Percentiles rank a stretch among this genome's conserved stretches.
phyloP scores from a whole-genome alignment of 1,140 invertebrate genomes.

The Camponotus vicinus region DNA sequence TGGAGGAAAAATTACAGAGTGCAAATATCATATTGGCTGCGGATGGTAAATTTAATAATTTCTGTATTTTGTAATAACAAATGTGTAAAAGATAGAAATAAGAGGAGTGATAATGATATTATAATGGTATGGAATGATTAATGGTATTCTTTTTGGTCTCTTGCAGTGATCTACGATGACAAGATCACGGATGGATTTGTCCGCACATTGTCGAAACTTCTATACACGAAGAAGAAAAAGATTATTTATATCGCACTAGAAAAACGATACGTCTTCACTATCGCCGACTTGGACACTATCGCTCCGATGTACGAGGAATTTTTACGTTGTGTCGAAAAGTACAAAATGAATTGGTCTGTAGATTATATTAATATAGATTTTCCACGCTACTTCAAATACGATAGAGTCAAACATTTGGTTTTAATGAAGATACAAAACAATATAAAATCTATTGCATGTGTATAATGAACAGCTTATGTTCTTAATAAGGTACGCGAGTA shows the following conservation, averaged over 20 bases:
- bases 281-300: constrained; percentile 91
- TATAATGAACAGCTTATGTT: constrained; percentile 17
- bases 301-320: constrained; percentile 96
- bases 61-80: constrained; percentile 3
- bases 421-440: constrained; percentile 89
- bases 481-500: constrained; percentile 40
- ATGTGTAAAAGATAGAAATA: constrained; percentile 3
- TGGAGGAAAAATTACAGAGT: constrained; percentile 86
- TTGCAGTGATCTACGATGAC: constrained; percentile 95
- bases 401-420: constrained; percentile 91
- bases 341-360: constrained; percentile 87
- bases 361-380: constrained; percentile 91
- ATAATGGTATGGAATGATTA: too few species aligned
- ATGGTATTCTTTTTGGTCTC: constrained; percentile 63
- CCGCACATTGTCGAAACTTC: constrained; percentile 90
- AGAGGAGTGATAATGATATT: background rate
- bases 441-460: constrained; percentile 8
- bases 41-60: constrained; percentile 88
- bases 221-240: constrained; percentile 88
- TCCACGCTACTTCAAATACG: constrained; percentile 93
- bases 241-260: constrained; percentile 93
- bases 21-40: constrained; percentile 91
- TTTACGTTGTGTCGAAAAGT: constrained; percentile 87
- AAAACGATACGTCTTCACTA: constrained; percentile 95
- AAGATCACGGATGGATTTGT: constrained; percentile 94